These are phyloP conservation scores for Otis tarda DNA, from an alignment of 2,113 vertebrate species.

Conservation along the genomic window DNA sequence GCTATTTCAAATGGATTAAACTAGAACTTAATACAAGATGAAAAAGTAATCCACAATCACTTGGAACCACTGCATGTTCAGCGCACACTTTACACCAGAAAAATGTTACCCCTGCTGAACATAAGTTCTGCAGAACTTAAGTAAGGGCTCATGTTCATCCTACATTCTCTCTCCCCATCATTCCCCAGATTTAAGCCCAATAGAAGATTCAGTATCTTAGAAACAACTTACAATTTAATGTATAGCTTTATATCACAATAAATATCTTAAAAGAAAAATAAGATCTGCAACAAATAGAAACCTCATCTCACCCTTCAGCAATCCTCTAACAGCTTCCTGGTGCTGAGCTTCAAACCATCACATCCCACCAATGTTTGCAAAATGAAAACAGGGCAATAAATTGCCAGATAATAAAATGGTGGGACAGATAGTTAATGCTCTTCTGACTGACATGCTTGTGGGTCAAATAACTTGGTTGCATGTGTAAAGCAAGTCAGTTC, in stretches of 20 bases:
- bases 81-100: neutral
- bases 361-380: neutral
- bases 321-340: neutral
- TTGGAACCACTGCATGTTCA: neutral
- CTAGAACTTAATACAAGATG: neutral
- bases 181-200: neutral
- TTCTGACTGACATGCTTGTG: neutral
- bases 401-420: neutral
- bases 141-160: neutral
- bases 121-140: neutral
- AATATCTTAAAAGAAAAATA: neutral
- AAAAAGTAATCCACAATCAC: neutral
- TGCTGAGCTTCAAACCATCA: neutral
- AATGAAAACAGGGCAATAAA: neutral
- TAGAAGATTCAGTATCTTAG: neutral
- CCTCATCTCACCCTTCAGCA: neutral
- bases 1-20: neutral
- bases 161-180: neutral
- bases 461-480: neutral
- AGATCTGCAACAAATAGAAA: neutral
- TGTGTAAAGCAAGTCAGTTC: neutral
- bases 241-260: neutral
- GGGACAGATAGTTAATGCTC: neutral
- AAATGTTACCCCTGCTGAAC: neutral
- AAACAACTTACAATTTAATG: neutral